Percentiles rank a stretch among this genome's conserved stretches.
Evolutionary conservation across 2,113 vertebrate genomes (phyloP).

Genomic region (Oryzias woworae): DNA sequence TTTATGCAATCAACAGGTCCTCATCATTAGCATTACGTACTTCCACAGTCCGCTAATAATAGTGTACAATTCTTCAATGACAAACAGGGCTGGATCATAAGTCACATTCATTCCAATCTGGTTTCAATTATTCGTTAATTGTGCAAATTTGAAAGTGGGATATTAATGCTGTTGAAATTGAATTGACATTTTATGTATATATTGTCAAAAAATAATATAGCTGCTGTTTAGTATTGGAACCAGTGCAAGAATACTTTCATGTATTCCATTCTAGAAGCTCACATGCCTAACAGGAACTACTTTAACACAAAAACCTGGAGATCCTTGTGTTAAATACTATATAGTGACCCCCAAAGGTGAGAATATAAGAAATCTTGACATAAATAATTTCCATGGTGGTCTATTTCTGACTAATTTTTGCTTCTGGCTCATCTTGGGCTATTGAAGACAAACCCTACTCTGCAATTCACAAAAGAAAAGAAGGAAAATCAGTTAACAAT

Average conservation of each 20-base stretch:
- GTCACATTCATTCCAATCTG: neutral
- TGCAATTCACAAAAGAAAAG: slow-evolving; percentile 62
- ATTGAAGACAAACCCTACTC: slow-evolving; percentile 30
- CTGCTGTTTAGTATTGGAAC: neutral
- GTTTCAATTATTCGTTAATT: slow-evolving; percentile 7
- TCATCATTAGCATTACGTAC: slow-evolving; percentile 2
- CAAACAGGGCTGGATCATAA: neutral
- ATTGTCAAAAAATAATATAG: slow-evolving; percentile 12
- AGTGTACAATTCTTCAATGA: slow-evolving; percentile 1
- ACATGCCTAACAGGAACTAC: slow-evolving; percentile 8
- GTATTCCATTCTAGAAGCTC: no score
- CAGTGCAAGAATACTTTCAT: slow-evolving; percentile 5
- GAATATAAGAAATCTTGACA: slow-evolving; percentile 4
- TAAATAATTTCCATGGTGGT: slow-evolving; percentile 26
- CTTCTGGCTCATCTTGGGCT: slow-evolving; percentile 20
- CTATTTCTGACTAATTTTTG: slow-evolving; percentile 14
- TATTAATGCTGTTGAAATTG: neutral
- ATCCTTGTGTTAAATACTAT: slow-evolving; percentile 14
- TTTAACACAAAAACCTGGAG: slow-evolving; percentile 24
- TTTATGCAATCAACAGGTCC: neutral
- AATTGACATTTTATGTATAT: slow-evolving; percentile 1
- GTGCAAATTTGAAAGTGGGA: slow-evolving; percentile 9
- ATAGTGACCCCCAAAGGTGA: slow-evolving; percentile 31
- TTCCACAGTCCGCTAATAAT: neutral
- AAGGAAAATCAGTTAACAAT: slow-evolving; percentile 64